phyloP scores from a whole-genome alignment of 2,113 vertebrate genomes.

The Bambusicola thoracicus region DNA sequence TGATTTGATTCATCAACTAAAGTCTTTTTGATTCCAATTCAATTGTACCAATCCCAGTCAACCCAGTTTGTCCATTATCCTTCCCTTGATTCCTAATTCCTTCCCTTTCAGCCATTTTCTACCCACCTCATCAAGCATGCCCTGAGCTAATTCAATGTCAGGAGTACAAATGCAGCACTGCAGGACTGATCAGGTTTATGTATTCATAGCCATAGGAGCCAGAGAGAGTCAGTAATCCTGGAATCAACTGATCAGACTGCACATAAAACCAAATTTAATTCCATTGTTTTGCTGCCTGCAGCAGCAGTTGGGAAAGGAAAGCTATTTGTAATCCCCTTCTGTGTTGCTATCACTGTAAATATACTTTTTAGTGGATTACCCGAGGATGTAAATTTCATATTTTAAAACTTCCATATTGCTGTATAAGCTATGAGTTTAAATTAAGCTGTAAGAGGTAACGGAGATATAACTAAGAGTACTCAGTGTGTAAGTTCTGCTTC shows the following conservation, averaged over 20 bases:
- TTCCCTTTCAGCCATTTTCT: not conserved
- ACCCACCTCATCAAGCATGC: not conserved
- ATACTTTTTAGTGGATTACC: slow-evolving; percentile 25
- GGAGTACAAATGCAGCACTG: not conserved
- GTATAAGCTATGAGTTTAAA: not conserved
- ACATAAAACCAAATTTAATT: slow-evolving; percentile 28
- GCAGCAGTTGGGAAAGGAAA: slow-evolving; percentile 20
- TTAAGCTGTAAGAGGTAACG: not conserved
- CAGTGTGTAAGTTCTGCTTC: not conserved
- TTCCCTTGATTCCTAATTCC: not conserved
- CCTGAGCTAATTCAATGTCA: not conserved
- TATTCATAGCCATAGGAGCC: not conserved
- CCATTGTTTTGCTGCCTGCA: slow-evolving; percentile 43
- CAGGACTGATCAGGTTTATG: not conserved
- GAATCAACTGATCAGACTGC: not conserved
- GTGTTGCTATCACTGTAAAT: slow-evolving; percentile 10
- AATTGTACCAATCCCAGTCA: not conserved
- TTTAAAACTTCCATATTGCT: not conserved
- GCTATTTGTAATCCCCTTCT: slow-evolving; percentile 34
- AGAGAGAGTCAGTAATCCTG: slow-evolving; percentile 18
- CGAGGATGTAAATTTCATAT: slow-evolving; percentile 13
- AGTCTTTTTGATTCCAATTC: not conserved
- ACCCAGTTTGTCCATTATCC: not conserved
- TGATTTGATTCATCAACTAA: not conserved
- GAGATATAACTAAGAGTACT: not conserved